A percentile compares a stretch with the other conserved stretches of the same genome.
These are phyloP conservation scores for Listronotus oregonensis DNA, from an alignment of 1,140 invertebrate genomes.

Conservation along the genomic window DNA sequence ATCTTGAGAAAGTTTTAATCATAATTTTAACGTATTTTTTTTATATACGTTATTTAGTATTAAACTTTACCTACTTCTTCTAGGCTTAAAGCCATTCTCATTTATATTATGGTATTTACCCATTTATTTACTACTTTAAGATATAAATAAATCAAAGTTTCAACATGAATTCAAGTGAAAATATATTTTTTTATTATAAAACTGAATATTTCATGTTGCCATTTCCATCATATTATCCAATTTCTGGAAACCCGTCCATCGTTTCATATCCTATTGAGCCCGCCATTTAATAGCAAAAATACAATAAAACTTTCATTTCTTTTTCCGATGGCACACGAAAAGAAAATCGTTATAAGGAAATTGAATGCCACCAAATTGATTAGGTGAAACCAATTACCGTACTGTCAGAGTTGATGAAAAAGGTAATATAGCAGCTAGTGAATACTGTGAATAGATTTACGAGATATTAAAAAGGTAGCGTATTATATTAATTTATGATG, in stretches of 20 bases:
- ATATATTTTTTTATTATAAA: no score
- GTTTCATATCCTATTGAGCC: constrained; percentile 6
- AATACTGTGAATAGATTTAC: constrained; percentile 26
- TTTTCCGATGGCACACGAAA: constrained; percentile 8
- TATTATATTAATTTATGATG: constrained; percentile 17
- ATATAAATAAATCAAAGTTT: no score
- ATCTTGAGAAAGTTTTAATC: no score
- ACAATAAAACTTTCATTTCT: constrained; percentile 13
- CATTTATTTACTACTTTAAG: no score
- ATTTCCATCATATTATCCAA: no score
- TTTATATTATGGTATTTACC: no score
- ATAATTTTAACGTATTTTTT: no score
- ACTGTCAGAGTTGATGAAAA: constrained; percentile 34
- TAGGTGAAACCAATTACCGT: constrained; percentile 33
- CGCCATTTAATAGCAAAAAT: constrained; percentile 9
- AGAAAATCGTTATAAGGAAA: constrained; percentile 17
- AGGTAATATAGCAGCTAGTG: constrained; percentile 30
- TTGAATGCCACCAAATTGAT: constrained; percentile 30
- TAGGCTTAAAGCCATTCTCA: no score
- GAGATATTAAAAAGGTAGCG: constrained; percentile 17
- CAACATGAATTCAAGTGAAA: no score
- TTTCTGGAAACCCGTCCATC: background rate
- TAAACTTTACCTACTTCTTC: no score
- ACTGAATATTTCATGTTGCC: no score
- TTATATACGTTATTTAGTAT: no score